Conservation (phyloP, 2,888 invertebrate genomes). For the Drosophila anomelani region DNA sequence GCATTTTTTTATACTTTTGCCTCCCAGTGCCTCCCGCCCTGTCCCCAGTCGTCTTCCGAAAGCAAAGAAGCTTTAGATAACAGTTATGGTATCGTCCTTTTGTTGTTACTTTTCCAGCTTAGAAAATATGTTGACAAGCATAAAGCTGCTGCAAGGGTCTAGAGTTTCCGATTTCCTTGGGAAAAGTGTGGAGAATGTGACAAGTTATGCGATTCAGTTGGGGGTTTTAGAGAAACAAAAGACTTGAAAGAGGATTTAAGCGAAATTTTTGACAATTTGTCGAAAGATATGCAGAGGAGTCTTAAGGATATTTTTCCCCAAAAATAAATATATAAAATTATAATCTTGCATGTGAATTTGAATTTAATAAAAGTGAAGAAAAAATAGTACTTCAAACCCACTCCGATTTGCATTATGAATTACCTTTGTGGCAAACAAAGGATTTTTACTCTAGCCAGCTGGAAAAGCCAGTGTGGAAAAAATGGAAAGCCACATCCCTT, state of each 20-base stretch:
- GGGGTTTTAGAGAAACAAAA: slow-evolving; percentile 7
- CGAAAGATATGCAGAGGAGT: slow-evolving; percentile 18
- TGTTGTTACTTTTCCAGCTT: slow-evolving; percentile 52
- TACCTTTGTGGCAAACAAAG: slow-evolving; percentile 26
- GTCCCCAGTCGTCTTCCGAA: slow-evolving; percentile 22
- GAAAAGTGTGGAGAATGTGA: slow-evolving; percentile 36
- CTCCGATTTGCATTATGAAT: slow-evolving; percentile 12
- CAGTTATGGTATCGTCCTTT: slow-evolving; percentile 71
- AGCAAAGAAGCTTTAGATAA: slow-evolving; percentile 74
- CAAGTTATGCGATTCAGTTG: slow-evolving; percentile 33
- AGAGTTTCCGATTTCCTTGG: slow-evolving; percentile 30
- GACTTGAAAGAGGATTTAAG: slow-evolving; percentile 9
- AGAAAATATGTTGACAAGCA: slow-evolving; percentile 76
- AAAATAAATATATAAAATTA: slow-evolving; percentile 1
- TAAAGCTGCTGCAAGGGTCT: slow-evolving; percentile 66
- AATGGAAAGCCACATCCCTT: slow-evolving; percentile 30
- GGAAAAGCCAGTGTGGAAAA: slow-evolving; percentile 35
- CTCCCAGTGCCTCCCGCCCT: slow-evolving; percentile 1
- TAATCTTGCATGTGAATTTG: neutral
- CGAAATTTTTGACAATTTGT: slow-evolving; percentile 30
- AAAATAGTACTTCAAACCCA: no score
- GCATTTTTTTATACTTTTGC: slow-evolving; percentile 41
- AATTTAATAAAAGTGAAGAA: neutral
- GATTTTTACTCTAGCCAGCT: slow-evolving; percentile 3
- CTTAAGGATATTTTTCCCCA: neutral